Base-by-base conservation (phyloP, 2,888 invertebrate genomes). In the Acronicta alni region DNA sequence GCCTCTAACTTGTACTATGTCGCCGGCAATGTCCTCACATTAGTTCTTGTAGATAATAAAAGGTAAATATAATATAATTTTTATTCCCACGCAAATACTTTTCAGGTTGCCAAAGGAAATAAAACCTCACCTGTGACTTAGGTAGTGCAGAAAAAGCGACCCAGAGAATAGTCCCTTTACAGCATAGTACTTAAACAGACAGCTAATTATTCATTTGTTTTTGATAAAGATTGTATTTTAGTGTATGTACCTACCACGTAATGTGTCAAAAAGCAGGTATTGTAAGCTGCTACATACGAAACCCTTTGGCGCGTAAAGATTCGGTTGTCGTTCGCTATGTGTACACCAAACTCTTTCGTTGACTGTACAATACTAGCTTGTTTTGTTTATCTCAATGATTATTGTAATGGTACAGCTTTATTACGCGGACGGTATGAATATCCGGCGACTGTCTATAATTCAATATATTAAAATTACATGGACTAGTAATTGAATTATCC, bases 401-500 rank as follows among this genome's bases (percentile, higher is more conserved):
- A 18, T 18, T 20, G 30, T 45, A 35, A 39, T 30, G 41, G 7
- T 37, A 12, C 37, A 17, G 4, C n/a, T 2, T 38, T 9, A 39
- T 17, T 37, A 23, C 35, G 56, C 32, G 17, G 56, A 44, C 58
- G 72, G 72, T 78, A 80, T 80, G 72, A 78, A 80, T 80, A 84
- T 85, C 88, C 89, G 89, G 88, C 90, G 87, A 86, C 89, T 82
- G 79, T 86, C 89, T 91, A 90, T 86, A 80, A 86, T 86, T 88
- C 83, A 89, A 91, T 89, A 91, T 83, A 88, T 90, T 92, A 92
- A 89, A 85, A 90, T 92, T 93, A 94, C 84, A 89, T 90, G 91
- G 94, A 94, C 94, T 94, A 94, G 94, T 91, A 91, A 92, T 92
- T 92, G 89, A 92, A 93, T 93, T 93, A 94, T 89, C 83, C 93